These are phyloP conservation scores for Phortica variegata DNA, from an alignment of 1,140 invertebrate genomes.

Conservation along the genomic window DNA sequence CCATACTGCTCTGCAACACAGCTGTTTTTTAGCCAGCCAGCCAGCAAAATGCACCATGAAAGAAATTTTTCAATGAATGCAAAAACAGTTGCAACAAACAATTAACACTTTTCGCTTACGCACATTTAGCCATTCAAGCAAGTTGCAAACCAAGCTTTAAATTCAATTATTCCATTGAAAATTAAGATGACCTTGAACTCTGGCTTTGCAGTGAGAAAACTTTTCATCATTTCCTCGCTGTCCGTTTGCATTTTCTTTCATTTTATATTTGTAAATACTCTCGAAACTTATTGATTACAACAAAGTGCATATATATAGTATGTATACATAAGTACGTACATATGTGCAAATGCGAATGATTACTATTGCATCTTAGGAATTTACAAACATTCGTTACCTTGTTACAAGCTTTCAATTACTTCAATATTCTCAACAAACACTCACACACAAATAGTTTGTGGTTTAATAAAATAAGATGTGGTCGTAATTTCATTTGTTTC, in stretches of 20 bases:
- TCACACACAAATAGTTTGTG: no score
- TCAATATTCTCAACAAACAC: no score
- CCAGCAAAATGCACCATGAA: not conserved
- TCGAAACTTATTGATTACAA: no score
- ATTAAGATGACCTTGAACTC: no score
- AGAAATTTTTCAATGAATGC: not conserved
- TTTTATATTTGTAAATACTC: constrained; percentile 11
- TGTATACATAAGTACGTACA: not conserved
- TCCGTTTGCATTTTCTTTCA: constrained; percentile 2
- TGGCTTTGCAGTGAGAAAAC: not conserved
- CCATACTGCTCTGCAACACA: constrained; percentile 22
- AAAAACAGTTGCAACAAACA: no score
- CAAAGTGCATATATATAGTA: constrained; percentile 6
- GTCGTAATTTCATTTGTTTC: not conserved
- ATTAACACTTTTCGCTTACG: no score
- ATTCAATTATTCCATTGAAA: constrained; percentile 4
- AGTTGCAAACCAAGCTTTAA: not conserved
- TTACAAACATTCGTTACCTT: constrained; percentile 24
- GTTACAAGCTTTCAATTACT: constrained; percentile 13
- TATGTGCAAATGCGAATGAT: not conserved
- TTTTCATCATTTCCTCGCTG: not conserved
- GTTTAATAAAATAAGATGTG: no score
- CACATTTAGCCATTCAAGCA: constrained; percentile 2
- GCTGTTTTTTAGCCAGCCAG: constrained; percentile 33
- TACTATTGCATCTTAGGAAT: constrained; percentile 11